These are phyloP conservation scores for Masticophis lateralis DNA, from an alignment of 2,797 vertebrate genomes.

Conservation along the genomic window DNA sequence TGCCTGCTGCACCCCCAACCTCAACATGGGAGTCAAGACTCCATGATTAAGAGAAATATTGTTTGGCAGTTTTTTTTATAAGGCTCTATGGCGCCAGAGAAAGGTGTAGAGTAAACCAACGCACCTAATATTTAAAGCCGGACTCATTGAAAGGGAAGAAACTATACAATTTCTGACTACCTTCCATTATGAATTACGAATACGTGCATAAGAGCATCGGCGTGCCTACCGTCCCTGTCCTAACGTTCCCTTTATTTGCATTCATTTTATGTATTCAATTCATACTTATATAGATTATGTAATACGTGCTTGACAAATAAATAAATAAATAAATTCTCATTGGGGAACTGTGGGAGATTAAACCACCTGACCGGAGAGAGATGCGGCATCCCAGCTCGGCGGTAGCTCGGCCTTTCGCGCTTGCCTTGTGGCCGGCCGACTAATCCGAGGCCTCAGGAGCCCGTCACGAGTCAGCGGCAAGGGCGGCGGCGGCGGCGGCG, in stretches of 20 bases:
- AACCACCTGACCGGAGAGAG: background rate
- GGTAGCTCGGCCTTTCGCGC: background rate
- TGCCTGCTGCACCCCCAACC: background rate
- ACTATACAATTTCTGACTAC: background rate
- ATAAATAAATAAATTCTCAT: too few relatives aligned
- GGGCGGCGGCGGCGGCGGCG: constrained; percentile 20
- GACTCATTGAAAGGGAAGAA: background rate
- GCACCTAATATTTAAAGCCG: background rate
- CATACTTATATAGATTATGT: too few relatives aligned
- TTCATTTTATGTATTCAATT: too few relatives aligned
- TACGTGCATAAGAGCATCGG: too few relatives aligned
- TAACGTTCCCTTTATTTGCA: too few relatives aligned
- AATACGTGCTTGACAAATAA: too few relatives aligned
- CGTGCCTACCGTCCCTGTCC: too few relatives aligned
- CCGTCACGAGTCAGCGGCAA: constrained; percentile 37
- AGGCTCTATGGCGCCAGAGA: background rate
- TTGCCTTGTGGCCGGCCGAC: background rate
- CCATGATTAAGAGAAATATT: background rate
- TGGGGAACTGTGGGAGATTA: background rate
- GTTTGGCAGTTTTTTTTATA: background rate
- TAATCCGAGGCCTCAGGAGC: constrained; percentile 30
- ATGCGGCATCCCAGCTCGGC: background rate
- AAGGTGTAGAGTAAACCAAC: background rate
- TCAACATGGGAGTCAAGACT: background rate
- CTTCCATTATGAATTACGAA: background rate